Percentiles rank a stretch among this genome's conserved stretches.
These are phyloP conservation scores for Peromyscus maniculatus DNA, from an alignment of 2,113 vertebrate genomes.

Conservation along the genomic window DNA sequence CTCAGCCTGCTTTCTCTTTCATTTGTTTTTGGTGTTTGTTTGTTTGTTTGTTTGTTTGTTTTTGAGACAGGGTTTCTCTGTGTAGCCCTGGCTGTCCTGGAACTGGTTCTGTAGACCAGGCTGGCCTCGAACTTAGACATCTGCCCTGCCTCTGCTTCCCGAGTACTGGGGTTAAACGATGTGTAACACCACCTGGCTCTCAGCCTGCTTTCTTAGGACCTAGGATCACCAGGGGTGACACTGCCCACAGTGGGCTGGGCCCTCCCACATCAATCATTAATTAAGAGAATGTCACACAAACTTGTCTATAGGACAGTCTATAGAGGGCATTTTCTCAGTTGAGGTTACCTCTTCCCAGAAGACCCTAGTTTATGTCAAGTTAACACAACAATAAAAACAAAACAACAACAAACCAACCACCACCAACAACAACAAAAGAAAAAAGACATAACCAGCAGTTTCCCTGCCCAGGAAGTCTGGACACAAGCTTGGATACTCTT, in stretches of 20 bases:
- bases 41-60: not conserved
- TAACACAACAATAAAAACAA: not conserved
- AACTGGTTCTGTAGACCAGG: not conserved
- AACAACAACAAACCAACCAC: not conserved
- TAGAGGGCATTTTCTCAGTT: not conserved
- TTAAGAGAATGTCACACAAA: not conserved
- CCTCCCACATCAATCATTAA: not conserved
- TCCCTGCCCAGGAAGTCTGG: not conserved
- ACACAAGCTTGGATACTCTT: not conserved
- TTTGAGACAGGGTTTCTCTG: not conserved
- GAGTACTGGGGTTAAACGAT: not conserved
- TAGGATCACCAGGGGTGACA: too few relatives aligned
- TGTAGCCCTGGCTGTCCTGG: not conserved
- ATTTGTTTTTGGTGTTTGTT: not conserved
- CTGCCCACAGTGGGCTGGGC: not conserved
- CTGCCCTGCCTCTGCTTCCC: not conserved
- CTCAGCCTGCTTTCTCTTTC: not conserved
- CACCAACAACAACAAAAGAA: not conserved
- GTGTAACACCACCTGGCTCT: not conserved
- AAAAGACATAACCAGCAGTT: not conserved
- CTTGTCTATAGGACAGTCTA: not conserved
- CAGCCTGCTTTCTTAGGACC: not conserved
- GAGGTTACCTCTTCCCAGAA: not conserved
- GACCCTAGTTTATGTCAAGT: not conserved
- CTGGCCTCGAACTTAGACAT: not conserved